Evolutionary conservation across 2,888 invertebrate species (phyloP), one percentile per base, ranked within the genome.

Genomic region (Tiphia femorata): DNA sequence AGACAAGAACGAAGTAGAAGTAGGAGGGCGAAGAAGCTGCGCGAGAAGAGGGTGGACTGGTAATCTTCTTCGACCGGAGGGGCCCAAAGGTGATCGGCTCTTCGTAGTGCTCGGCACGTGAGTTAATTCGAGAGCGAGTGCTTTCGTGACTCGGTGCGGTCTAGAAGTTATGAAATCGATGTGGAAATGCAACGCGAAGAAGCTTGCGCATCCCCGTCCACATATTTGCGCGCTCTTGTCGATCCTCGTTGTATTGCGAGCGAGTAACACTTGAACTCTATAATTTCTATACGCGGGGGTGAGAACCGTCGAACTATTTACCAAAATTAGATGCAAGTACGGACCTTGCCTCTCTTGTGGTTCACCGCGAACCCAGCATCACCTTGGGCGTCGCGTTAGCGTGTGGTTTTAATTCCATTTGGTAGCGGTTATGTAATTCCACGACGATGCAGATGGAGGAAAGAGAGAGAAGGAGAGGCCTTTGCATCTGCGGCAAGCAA

Each of bases 91-190:
- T 10, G 27, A 8, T 8, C 27, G 42, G 6, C 12, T 27, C 27
- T 14, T 33, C 12, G 12, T 43, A 43, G n/a, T 33, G n/a, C 30
- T 17, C 23, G 30, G 47, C 55, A 55, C 55, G 58, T 43, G 58
- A 55, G 49, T 55, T 55, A 46, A 30, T 50, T 17, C 30, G 40
- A 64, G 56, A 66, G 67, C 49, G 58, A 51, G 49, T 41, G 47
- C 49, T 64, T 47, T 56, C 61, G 66, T 52, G 61, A 67, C 61
- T 40, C 29, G 17, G 43, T 14, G n/a, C 23, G 49, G 12, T 33
- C 43, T 33, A 30, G 49, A 33, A 56, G 47, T 57, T 61, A 57
- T 41, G 44, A 44, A 35, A 53, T 47, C 27, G n/a, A 3, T 29
- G 17, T 10, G n/a, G 2, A n/a, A 10, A 1, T 25, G 17, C n/a